Evolutionary conservation across 2,888 invertebrate genomes (phyloP).

Genomic region (Chymomyza fuscimana): DNA sequence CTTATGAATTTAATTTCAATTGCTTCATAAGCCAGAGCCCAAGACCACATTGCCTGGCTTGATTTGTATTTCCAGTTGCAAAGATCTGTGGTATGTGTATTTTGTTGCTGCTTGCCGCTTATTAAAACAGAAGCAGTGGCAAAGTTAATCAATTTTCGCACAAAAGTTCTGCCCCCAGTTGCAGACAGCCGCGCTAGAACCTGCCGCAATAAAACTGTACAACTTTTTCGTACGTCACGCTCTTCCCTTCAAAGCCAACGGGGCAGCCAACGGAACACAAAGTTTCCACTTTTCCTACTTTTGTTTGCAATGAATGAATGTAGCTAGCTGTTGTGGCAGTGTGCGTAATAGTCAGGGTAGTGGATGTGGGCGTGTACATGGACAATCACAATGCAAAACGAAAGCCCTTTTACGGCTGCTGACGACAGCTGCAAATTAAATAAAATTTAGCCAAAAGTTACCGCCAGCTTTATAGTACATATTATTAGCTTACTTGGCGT

Average conservation of each 20-base stretch:
- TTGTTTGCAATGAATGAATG: conserved; percentile 2
- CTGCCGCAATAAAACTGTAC: conserved; percentile 4
- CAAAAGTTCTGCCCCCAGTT: background rate
- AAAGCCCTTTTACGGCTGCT: conserved; percentile 67
- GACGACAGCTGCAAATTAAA: conserved; percentile 70
- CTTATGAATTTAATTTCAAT: conserved; percentile 12
- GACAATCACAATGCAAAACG: conserved; percentile 56
- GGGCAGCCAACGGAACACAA: conserved; percentile 20
- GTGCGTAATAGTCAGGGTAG: background rate
- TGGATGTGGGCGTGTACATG: background rate
- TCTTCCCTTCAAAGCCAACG: conserved; percentile 9
- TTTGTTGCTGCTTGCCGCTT: conserved; percentile 37
- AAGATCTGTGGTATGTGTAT: background rate
- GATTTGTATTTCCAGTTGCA: conserved; percentile 48
- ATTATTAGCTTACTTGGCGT: conserved; percentile 45
- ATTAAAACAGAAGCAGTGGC: conserved; percentile 47
- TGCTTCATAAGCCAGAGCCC: background rate
- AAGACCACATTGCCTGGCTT: conserved; percentile 17
- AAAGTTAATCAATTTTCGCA: conserved; percentile 69
- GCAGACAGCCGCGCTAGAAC: background rate
- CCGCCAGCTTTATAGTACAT: conserved; percentile 61
- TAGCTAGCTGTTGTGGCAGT: background rate
- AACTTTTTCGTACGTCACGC: conserved; percentile 4
- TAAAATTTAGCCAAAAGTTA: conserved; percentile 61
- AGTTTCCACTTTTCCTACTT: conserved; percentile 32